Evolutionary conservation across 2,888 invertebrate species (phyloP).

Genomic region (Ectemnius continuus): DNA sequence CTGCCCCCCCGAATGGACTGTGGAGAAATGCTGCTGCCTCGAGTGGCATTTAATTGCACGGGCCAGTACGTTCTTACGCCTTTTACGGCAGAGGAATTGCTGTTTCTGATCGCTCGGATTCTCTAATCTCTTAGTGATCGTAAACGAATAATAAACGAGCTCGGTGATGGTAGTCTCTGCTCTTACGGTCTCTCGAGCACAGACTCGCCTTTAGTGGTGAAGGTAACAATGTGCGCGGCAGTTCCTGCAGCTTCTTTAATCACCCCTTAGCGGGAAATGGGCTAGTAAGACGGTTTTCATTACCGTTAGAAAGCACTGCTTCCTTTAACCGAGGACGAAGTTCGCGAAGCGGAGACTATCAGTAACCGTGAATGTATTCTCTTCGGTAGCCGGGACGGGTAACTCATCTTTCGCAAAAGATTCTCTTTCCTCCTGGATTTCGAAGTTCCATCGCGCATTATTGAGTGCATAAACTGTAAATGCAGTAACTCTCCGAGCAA

Average conservation of each 20-base stretch:
- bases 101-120: constrained; percentile 8
- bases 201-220: not conserved
- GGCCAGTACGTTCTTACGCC: constrained; percentile 31
- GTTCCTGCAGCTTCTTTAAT: not conserved
- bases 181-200: not conserved
- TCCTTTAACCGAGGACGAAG: no score
- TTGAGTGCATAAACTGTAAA: not conserved
- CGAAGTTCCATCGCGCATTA: not conserved
- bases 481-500: not conserved
- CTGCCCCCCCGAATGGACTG: constrained; percentile 12
- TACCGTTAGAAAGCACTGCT: no score
- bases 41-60: constrained; percentile 28
- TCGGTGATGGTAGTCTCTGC: not conserved
- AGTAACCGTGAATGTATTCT: no score
- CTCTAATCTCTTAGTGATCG: constrained; percentile 26
- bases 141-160: constrained; percentile 19
- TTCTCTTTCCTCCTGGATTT: not conserved
- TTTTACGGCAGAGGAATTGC: constrained; percentile 12
- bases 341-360: no score
- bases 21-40: constrained; percentile 26
- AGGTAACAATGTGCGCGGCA: constrained; percentile 1
- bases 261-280: not conserved
- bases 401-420: not conserved
- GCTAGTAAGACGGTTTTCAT: no score
- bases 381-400: no score